A percentile compares a stretch with the other conserved stretches of the same genome.
phyloP scores from a whole-genome alignment of 2,113 vertebrate genomes.

The Oryzias woworae region DNA sequence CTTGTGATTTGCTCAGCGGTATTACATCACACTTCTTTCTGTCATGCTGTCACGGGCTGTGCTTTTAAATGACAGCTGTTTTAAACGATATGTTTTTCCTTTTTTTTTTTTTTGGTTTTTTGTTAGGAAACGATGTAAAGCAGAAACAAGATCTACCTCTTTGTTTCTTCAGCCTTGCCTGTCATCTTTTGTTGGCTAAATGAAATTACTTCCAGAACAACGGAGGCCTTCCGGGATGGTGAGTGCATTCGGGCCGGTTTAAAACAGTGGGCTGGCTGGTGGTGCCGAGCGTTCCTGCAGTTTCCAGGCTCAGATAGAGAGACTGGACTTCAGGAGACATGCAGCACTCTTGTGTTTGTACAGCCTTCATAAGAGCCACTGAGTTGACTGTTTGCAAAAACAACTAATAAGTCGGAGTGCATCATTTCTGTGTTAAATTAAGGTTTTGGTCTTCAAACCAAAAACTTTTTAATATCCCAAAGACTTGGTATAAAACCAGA shows the following conservation, averaged over 20 bases:
- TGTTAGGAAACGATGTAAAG: slow-evolving; percentile 8
- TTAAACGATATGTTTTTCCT: slow-evolving; percentile 11
- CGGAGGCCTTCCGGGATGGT: slow-evolving; percentile 32
- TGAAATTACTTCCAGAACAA: slow-evolving; percentile 55
- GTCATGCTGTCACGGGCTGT: slow-evolving; percentile 13
- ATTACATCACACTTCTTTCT: slow-evolving; percentile 24
- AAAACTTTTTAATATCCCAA: too few relatives aligned
- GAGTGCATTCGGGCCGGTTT: slow-evolving; percentile 30
- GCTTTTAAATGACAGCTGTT: slow-evolving; percentile 25
- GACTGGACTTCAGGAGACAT: slow-evolving; percentile 5
- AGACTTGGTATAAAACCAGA: too few relatives aligned
- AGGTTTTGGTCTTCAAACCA: too few relatives aligned
- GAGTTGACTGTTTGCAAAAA: not conserved
- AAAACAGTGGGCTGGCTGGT: not conserved
- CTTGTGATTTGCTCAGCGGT: slow-evolving; percentile 4
- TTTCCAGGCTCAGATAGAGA: not conserved
- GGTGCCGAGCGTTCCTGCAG: slow-evolving; percentile 25
- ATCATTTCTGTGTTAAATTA: too few relatives aligned
- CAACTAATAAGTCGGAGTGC: too few relatives aligned
- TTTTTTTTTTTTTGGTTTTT: slow-evolving; percentile 21
- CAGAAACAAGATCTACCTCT: slow-evolving; percentile 21
- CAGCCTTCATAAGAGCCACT: not conserved
- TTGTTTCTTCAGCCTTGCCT: slow-evolving; percentile 7
- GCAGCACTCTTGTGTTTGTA: not conserved
- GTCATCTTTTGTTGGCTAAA: slow-evolving; percentile 40